Base-by-base conservation (phyloP, 2,113 vertebrate species). In the Noturus placidus region DNA sequence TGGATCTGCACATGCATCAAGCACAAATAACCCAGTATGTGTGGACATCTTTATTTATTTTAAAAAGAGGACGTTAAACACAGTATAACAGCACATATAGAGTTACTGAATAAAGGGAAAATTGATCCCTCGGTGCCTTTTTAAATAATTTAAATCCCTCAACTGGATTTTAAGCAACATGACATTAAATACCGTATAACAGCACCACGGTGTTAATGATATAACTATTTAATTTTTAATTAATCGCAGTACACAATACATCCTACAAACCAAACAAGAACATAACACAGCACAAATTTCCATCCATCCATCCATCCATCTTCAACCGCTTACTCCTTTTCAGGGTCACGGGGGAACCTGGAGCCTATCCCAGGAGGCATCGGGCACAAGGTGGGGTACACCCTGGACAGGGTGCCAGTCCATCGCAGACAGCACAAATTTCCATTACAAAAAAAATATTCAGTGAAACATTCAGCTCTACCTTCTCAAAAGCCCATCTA, bases 401-500 rank as follows among this genome's bases (percentile, higher is more conserved):
- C n/a, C n/a, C n/a, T n/a, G n/a, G n/a, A n/a, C n/a, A n/a, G n/a
- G n/a, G n/a, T n/a, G n/a, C n/a, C n/a, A n/a, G n/a, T n/a, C n/a
- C n/a, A n/a, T n/a, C n/a, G n/a, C n/a, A n/a, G n/a, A n/a, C n/a
- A n/a, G n/a, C n/a, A n/a, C 52, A 57, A 6, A 33, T 70, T 35
- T 33, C 22, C 65, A 46, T 65, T 42, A 22, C 46, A 76, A 13
- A 15, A 50, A 46, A 46, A 46, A 25, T n/a, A 77, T 74, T 22
- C 22, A 69, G 25, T 38, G 13, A 72, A 52, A 70, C 17, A 35
- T 30, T 67, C 30, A 27, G 10, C 83, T 85, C 10, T 91, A 97
- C 97, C 96, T 97, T 98, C 92, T 98, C 97, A 70, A 98, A 99
- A 14, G 97, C 97, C 97, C 97, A 99, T 91, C 95, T 97, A 92